phyloP scores from a whole-genome alignment of 2,888 invertebrate genomes.

The Psylliodes chrysocephalus region DNA sequence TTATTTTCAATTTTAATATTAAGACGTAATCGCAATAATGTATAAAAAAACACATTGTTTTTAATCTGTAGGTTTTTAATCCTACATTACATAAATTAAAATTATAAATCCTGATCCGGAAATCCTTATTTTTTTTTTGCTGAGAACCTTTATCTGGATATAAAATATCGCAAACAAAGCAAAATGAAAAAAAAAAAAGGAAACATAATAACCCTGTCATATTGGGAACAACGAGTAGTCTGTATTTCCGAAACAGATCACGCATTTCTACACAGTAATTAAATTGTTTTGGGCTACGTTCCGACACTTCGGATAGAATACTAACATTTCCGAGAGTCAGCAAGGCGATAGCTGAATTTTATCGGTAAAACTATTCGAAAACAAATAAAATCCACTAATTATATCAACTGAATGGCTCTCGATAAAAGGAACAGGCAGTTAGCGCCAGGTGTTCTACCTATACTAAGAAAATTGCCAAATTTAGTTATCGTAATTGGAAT shows the following conservation, averaged over 20 bases:
- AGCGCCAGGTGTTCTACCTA: too few relatives aligned
- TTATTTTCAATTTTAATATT: too few relatives aligned
- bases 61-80: too few relatives aligned
- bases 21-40: too few relatives aligned
- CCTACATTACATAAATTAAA: not conserved
- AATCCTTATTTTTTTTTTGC: slow-evolving; percentile 4
- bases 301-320: slow-evolving; percentile 36
- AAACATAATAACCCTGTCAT: not conserved
- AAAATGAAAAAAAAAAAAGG: not conserved
- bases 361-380: not conserved
- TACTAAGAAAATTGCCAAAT: too few relatives aligned
- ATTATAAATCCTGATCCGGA: too few relatives aligned
- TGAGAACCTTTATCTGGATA: not conserved
- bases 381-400: slow-evolving; percentile 13
- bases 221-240: slow-evolving; percentile 1
- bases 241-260: slow-evolving; percentile 32
- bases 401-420: not conserved
- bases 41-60: too few relatives aligned
- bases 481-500: too few relatives aligned
- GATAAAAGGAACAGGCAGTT: too few relatives aligned
- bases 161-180: not conserved
- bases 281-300: slow-evolving; percentile 44
- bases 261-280: slow-evolving; percentile 45
- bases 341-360: not conserved
- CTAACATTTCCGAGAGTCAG: slow-evolving; percentile 23